phyloP scores from a whole-genome alignment of 2,797 vertebrate species.

The Smutsia temminckii region DNA sequence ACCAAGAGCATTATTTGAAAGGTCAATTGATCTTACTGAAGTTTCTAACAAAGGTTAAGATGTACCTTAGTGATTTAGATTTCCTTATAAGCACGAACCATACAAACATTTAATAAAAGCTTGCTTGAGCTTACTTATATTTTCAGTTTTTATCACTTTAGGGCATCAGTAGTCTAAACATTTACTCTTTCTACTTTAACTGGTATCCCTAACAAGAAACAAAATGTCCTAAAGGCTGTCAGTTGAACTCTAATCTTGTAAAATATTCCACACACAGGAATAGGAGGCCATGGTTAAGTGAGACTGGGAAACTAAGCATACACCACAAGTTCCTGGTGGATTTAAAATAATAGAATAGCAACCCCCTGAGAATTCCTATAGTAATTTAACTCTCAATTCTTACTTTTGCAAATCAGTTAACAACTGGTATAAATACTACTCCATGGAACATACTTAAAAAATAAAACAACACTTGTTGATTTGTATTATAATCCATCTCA shows the following conservation, averaged over 20 bases:
- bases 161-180: neutral
- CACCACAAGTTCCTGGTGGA: neutral
- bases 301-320: neutral
- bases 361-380: neutral
- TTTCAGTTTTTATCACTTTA: constrained; percentile 33
- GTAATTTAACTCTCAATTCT: neutral
- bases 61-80: neutral
- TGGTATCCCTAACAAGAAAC: neutral
- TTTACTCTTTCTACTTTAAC: constrained; percentile 32
- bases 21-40: neutral
- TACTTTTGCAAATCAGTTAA: neutral
- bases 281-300: neutral
- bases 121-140: neutral
- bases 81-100: neutral
- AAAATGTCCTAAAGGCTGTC: neutral
- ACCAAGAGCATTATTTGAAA: constrained; percentile 16
- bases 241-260: neutral
- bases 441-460: neutral
- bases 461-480: neutral
- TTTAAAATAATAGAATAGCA: neutral
- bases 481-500: neutral
- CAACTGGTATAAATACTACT: neutral
- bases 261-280: neutral
- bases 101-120: constrained; percentile 40
- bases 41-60: constrained; percentile 32